Percentiles rank a stretch among this genome's conserved stretches.
These are phyloP conservation scores for Hassar affinis DNA, from an alignment of 2,113 vertebrate species.

Conservation along the genomic window DNA sequence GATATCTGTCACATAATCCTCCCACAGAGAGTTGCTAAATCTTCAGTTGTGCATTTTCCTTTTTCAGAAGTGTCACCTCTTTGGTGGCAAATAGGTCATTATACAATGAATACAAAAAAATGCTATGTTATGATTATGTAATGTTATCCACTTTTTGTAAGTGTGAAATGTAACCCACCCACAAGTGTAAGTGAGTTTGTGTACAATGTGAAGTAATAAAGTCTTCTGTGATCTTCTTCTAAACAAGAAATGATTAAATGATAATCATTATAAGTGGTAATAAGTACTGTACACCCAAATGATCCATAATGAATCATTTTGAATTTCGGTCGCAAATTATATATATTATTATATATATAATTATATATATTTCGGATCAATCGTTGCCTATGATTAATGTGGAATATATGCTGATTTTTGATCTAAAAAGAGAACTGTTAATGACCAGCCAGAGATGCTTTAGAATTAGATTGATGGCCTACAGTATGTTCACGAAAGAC, in stretches of 20 bases:
- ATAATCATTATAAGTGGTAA: not conserved
- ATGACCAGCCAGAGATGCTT: not conserved
- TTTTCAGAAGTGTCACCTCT: not conserved
- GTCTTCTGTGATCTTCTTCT: not conserved
- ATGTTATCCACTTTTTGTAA: not conserved
- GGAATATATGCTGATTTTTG: not conserved
- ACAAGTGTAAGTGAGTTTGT: constrained; percentile 10
- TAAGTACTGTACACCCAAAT: not conserved
- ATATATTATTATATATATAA: not conserved
- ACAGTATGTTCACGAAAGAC: not conserved
- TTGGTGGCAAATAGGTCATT: not conserved
- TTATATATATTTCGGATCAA: not conserved
- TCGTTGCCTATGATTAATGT: no score
- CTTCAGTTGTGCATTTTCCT: not conserved
- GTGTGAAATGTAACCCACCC: constrained; percentile 21
- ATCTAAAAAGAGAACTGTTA: not conserved
- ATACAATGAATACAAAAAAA: not conserved
- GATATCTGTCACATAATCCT: not conserved
- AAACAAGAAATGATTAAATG: not conserved
- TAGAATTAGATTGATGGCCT: not conserved
- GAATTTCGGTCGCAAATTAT: not conserved
- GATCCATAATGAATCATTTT: not conserved
- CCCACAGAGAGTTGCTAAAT: not conserved
- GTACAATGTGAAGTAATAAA: not conserved
- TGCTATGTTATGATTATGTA: not conserved